Evolutionary conservation across 2,888 invertebrate genomes (phyloP), one percentile per base, ranked within the genome.

Genomic region (Caenorhabditis sinica): DNA sequence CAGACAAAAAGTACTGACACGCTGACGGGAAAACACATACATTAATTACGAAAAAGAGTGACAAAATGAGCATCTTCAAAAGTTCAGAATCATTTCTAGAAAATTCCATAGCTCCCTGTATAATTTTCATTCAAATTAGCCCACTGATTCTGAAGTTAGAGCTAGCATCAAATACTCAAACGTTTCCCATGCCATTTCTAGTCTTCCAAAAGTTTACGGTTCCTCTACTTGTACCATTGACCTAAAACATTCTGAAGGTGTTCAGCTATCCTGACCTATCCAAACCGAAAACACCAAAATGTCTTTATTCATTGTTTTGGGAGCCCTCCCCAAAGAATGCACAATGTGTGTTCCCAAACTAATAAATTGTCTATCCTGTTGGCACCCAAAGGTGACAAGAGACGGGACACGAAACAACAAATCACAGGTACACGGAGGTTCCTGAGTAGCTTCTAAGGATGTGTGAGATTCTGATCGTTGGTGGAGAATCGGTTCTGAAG

Each of bases 341-440:
- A 36, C 74, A 40, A 51, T 56, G 56, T 40, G n/a, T 68, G 77
- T 77, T 77, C 77, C 77, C 79, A 79, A 72, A 79, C 71, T 56
- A 61, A 79, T 79, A 79, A 79, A 79, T 79, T 30, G 43, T 56
- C n/a, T 28, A 9, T 13, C 28, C 23, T 11, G 28, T 28, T 28
- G 56, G 56, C 15, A 3, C 11, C 51, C n/a, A 51, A 66, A 49
- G 40, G 69, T 77, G 51, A 71, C 69, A 71, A 51, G 58, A 58
- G 40, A 40, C 40, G 40, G 40, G 40, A 40, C 23, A 45, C 33
- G 56, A 36, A 40, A 51, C 77, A 45, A 79, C 71, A 71, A 72
- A 72, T 79, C 71, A 71, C 56, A 63, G 28, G 53, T 3, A 40
- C 9, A 17, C 40, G 30, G 36, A 60, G 36, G 61, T 61, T 40